Evolutionary conservation across 2,797 vertebrate species (phyloP), one percentile per base, ranked within the genome.

Genomic region (Danio kyathit): DNA sequence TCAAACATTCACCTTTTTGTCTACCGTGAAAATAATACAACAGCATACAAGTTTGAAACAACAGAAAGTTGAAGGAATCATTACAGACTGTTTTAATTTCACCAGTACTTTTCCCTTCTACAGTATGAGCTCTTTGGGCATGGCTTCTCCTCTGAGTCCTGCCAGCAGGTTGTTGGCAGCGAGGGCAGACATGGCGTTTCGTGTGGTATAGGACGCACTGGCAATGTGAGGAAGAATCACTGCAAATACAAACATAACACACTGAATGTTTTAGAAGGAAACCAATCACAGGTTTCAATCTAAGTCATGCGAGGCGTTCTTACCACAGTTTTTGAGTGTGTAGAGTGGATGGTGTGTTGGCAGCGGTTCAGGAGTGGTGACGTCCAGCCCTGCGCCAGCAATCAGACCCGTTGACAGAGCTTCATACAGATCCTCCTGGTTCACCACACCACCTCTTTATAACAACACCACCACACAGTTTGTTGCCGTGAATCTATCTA

Each of bases 151-250:
- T 38, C 81, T 86, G 77, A 96, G 92, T 60, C 95, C 95, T 0
- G 93, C 92, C 10, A 96, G 91, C 75, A 96, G 93, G 87, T 96
- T 96, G 79, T 94, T 95, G 41, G 91, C 94, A 11, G 95, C 94
- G 78, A 96, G 85, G 9, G 88, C 88, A 4, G 95, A 95, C 95
- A 96, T 96, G 89, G 90, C 89, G 5, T 95, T 95, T 7, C 95
- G 93, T 40, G 95, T 96, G 11, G 86, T 86, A 51, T 93, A 93
- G 14, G 95, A 93, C 5, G 95, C 95, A 61, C 95, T 96, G 17
- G 95, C 95, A 51, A 96, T 90, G 57, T 96, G 95, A 3, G 95
- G 95, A 38, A 96, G 93, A 84, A 96, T 95, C 76, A 95, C 95
- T 96, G 89, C 38, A 79, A 84, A 71, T 46, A 61, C 54, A 86